Conservation (phyloP, 2,888 invertebrate species). For the Sminthurides aquaticus region DNA sequence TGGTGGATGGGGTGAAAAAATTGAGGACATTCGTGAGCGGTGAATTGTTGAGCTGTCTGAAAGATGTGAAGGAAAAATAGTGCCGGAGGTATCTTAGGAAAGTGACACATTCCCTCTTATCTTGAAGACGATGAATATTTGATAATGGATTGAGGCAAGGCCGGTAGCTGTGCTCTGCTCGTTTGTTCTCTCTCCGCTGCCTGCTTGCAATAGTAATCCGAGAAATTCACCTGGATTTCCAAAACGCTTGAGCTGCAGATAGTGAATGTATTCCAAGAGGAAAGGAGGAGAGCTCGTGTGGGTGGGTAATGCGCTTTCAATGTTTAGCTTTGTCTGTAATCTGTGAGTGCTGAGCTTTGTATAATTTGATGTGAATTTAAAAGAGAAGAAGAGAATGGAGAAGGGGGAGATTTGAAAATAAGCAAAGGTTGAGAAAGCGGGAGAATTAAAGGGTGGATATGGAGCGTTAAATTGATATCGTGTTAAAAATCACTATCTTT, state of each 20-base stretch:
- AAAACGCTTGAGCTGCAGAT: too few relatives aligned
- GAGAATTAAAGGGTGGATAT: background rate
- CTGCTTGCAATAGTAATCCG: too few relatives aligned
- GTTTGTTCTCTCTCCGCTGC: too few relatives aligned
- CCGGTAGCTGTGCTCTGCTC: background rate
- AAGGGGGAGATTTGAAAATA: background rate
- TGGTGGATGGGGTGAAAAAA: too few relatives aligned
- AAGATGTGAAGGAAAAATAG: background rate
- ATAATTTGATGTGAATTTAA: background rate
- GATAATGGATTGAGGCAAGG: background rate
- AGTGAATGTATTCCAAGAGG: too few relatives aligned
- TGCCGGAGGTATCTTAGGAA: too few relatives aligned
- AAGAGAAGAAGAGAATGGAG: background rate
- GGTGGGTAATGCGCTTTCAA: too few relatives aligned
- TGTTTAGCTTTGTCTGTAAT: background rate
- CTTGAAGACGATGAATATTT: background rate
- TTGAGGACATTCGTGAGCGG: background rate
- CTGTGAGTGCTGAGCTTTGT: background rate
- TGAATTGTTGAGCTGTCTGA: background rate
- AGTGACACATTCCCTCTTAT: background rate
- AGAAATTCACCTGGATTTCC: background rate
- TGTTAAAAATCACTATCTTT: slow-evolving; percentile 1
- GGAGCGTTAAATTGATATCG: background rate
- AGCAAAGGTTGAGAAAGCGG: background rate
- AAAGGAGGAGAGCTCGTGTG: too few relatives aligned